Evolutionary conservation across 2,113 vertebrate genomes (phyloP), one percentile per base, ranked within the genome.

Genomic region (Furnarius figulus): DNA sequence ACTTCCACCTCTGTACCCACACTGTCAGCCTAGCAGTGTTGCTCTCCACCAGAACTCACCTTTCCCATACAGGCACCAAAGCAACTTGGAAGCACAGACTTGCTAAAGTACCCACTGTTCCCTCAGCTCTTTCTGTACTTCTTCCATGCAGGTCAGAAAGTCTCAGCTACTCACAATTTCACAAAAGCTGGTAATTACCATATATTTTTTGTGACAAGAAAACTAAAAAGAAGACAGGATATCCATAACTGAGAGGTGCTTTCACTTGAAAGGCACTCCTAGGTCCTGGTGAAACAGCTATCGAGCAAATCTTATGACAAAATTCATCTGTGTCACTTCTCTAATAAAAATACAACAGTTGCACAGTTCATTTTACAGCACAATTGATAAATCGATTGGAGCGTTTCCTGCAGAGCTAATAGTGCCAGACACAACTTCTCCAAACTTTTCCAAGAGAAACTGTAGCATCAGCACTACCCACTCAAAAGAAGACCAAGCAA

Each of bases 341-440:
- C 70, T 92, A 91, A 95, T 92, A 91, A 96, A 97, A 97, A 92
- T 65, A 89, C 61, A 85, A n/a, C 84, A 84, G 70, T 47, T 67
- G 47, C n/a, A 89, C 68, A 56, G 84, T 89, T 95, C 77, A 89
- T 94, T 95, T 91, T 96, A 84, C 59, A 86, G 82, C 5, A 1
- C 82, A 59, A 93, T 75, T 93, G 93, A 96, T 91, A 85, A 88
- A 94, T 94, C 0, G 3, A 81, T 90, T 4, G 1, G 55, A 88
- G 78, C 0, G 0, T 78, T 94, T 97, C 93, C 95, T 75, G 68
- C 79, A 77, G 67, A 71, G 72, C 22, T 94, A 79, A 86, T 21
- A 87, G 72, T 0, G 0, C 30, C 56, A 93, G 55, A 80, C 22
- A 77, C 20, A 95, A 86, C 72, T 93, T 87, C 94, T 93, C 67